Conservation (phyloP, 2,113 vertebrate species). For the rat (Rattus norvegicus) region GRCr8 NC_086032.1:10517501-10518000, state of each 20-base stretch:
- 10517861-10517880: conserved; percentile 25
- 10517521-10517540: not conserved
- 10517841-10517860: not conserved
- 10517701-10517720: not conserved
- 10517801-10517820: conserved; percentile 19
- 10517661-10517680: not conserved
- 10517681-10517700: not conserved
- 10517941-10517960: not conserved
- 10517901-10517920: not conserved
- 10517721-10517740: not conserved
- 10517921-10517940: not conserved
- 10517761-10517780: conserved; percentile 44
- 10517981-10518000: not conserved
- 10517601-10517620: not conserved
- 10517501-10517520: not conserved
- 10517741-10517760: not conserved
- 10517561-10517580: not conserved
- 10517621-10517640: not conserved
- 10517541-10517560: conserved; percentile 33
- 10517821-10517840: not conserved
- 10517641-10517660: not conserved
- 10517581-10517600: not conserved
- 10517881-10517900: not conserved
- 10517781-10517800: conserved; percentile 46
- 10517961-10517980: not conserved